Base-by-base conservation (phyloP, 1,140 invertebrate species). In the Procambarus virginalis region DNA sequence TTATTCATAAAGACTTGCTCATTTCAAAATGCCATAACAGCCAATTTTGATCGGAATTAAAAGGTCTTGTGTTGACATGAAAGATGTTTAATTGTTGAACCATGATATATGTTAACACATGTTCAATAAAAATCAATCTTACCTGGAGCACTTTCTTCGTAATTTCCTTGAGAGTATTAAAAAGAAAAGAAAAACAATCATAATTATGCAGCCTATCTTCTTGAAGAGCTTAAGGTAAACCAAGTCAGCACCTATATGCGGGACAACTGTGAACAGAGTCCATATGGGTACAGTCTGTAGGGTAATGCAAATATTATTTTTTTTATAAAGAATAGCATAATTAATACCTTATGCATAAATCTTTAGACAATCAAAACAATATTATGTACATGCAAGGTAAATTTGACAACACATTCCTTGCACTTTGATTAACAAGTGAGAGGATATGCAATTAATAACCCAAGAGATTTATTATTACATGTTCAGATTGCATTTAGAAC, bases 101-200 rank as follows among this genome's bases (percentile, higher is more conserved):
- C 17, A 14, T 17, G 14, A 64, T 64, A 17, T 64, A 64, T 64
- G 17, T 64, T 17, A 64, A 64, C 12, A 64, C 60, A 64, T 17
- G 10, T 6, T 17, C 20, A 64, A 17, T 4, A 17, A 14, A 64
- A 64, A 64, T 20, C 12, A 64, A 64, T 49, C 87, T 89, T 84
- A 89, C 87, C 87, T 89, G 87, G n/a, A 83, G 84, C 8, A 89
- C 81, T 84, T 77, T 89, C 87, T 89, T 89, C 70, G 87, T 68
- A 20, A 78, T 20, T 84, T 89, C 87, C 87, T 89, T 82, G 73
- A 51, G 73, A 78, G 81, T 75, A 84, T 78, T 64, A 75, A 76
- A 76, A 60, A 76, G 49, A 89, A 84, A 82, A 55, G 51, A 76
- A 89, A n/a, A 89, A 83, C 45, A 75, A 73, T 34, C 64, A 73